Base-by-base conservation (phyloP, 2,888 invertebrate genomes). In the Callyntrura guangdongensis region DNA sequence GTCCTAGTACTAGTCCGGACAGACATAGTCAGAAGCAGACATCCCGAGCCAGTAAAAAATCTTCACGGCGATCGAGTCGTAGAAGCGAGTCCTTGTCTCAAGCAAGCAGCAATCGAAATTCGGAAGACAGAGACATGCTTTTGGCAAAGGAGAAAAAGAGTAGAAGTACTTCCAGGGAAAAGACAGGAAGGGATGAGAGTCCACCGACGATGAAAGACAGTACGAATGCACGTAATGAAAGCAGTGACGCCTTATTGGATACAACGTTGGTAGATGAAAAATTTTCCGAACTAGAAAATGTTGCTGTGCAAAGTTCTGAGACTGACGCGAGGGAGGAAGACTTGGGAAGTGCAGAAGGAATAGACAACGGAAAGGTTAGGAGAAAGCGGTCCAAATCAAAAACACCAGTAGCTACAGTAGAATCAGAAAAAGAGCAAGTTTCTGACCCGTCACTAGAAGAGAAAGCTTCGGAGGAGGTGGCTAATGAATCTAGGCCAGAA, bases 161-260 rank as follows among this genome's bases (percentile, higher is more conserved):
- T 36, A 67, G 59, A 53, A 91, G 64, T 74, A 92, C 77, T 88
- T 95, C 67, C 94, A 95, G 61, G 95, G 96, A 94, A 96, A 96
- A 92, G 96, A n/a, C 53, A 45, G 74, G 56, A 59, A 86, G 91
- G 79, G 61, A 61, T 47, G 81, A 86, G 25, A 84, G 84, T 53
- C 67, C 90, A 20, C 86, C 53, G 11, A 86, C 36, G 5, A 88
- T 87, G 64, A 89, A 89, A 49, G 89, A 89, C 6, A 47, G 49
- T 20, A 72, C 14, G 12, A 14, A 74, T 12, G 67, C 79, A 8
- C 85, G 74, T 0, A 86, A 92, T 61, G 92, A 89, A 45, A 92
- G 92, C 45, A 92, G 92, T 64, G 92, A 92, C 56, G 86, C 86
- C 17, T 20, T 90, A 20, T 49, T 91, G 17, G 92, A 92, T 45